Percentiles rank a stretch among this genome's conserved stretches.
Evolutionary conservation across 64 coral and sea anemone genomes (phyloP).

Genomic region (Porites lutea): DNA sequence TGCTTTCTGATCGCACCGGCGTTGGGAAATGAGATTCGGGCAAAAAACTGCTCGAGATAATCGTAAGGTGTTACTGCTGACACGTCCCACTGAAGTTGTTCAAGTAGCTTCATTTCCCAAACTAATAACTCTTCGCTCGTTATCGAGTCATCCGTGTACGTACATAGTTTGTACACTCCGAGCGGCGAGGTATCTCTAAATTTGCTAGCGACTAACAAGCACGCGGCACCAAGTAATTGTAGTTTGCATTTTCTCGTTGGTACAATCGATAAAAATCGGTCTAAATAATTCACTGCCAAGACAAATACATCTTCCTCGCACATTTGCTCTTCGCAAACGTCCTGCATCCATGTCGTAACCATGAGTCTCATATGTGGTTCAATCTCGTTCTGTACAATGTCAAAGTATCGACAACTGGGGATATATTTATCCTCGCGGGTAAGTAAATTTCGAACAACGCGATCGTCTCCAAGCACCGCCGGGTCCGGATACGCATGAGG

Average conservation of each 20-base stretch:
- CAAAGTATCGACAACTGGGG: slow-evolving; percentile 88
- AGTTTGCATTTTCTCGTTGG: slow-evolving; percentile 89
- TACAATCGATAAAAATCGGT: slow-evolving; percentile 89
- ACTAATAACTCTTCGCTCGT: slow-evolving; percentile 94
- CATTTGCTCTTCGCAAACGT: slow-evolving; percentile 99
- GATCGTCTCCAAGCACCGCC: slow-evolving; percentile 85
- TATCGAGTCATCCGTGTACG: slow-evolving; percentile 98
- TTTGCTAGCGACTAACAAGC: slow-evolving; percentile 99
- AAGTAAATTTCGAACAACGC: slow-evolving; percentile 91
- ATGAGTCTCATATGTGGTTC: slow-evolving; percentile 93
- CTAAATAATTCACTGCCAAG: slow-evolving; percentile 99
- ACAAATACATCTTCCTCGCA: slow-evolving; percentile 98
- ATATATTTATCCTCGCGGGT: slow-evolving; percentile 92
- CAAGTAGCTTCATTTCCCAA: slow-evolving; percentile 96
- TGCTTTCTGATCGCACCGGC: slow-evolving; percentile 88
- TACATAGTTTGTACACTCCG: slow-evolving; percentile 91
- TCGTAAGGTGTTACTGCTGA: slow-evolving; percentile 95
- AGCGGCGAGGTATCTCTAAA: slow-evolving; percentile 88
- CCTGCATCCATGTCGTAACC: slow-evolving; percentile 98
- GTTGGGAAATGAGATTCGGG: slow-evolving; percentile 65
- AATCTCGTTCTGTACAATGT: slow-evolving; percentile 89
- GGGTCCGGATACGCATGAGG: slow-evolving; percentile 89
- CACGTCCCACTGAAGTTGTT: slow-evolving; percentile 97
- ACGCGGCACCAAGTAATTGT: slow-evolving; percentile 95
- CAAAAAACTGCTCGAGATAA: slow-evolving; percentile 95